Evolutionary conservation across 2,113 vertebrate genomes (phyloP).

Genomic region (Trichechus manatus): DNA sequence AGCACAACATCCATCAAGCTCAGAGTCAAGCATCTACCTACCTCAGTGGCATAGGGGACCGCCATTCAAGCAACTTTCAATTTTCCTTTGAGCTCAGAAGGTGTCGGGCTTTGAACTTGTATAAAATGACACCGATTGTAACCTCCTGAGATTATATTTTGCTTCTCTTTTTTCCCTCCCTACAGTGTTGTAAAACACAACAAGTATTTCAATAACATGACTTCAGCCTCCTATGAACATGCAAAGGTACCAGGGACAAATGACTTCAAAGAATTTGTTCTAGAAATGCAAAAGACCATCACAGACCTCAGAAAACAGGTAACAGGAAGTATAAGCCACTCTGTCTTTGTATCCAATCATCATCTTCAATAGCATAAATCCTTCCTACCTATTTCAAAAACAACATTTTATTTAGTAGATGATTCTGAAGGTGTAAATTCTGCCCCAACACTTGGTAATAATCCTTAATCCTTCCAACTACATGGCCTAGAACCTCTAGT

Average conservation of each 20-base stretch:
- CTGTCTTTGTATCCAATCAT: not conserved
- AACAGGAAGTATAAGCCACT: not conserved
- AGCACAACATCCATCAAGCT: not conserved
- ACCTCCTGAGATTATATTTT: too few relatives aligned
- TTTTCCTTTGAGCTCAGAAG: not conserved
- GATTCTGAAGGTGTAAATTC: not conserved
- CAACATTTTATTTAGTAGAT: not conserved
- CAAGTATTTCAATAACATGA: constrained; percentile 85
- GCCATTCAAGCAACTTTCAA: not conserved
- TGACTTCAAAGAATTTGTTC: constrained; percentile 96
- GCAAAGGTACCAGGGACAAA: constrained; percentile 85
- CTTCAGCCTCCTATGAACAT: constrained; percentile 83
- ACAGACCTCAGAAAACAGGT: constrained; percentile 96
- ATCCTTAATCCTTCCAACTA: not conserved
- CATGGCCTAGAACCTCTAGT: too few relatives aligned
- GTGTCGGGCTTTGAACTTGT: not conserved
- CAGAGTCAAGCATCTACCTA: not conserved
- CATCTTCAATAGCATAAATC: not conserved
- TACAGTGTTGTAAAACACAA: constrained; percentile 85
- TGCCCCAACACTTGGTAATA: not conserved
- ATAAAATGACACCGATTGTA: not conserved
- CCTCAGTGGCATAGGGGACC: not conserved
- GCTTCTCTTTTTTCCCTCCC: not conserved
- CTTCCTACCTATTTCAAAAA: not conserved
- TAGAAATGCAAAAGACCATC: constrained; percentile 97